phyloP scores from a whole-genome alignment of 2,797 vertebrate genomes.

The Rhynchonycteris naso region DNA sequence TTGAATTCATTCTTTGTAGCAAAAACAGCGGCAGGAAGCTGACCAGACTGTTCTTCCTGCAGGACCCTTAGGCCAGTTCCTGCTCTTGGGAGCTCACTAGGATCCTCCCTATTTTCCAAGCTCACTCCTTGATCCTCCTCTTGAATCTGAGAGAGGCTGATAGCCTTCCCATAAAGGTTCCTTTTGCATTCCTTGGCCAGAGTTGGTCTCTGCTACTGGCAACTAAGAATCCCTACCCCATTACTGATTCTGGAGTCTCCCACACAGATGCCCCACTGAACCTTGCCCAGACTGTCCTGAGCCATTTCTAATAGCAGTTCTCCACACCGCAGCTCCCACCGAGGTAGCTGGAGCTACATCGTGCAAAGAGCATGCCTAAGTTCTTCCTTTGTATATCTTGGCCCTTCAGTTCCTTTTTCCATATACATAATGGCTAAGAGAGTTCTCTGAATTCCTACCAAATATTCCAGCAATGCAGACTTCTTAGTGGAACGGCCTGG shows the following conservation, averaged over 20 bases:
- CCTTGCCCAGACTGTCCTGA: background rate
- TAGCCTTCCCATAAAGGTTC: background rate
- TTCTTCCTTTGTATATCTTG: background rate
- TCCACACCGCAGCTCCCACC: background rate
- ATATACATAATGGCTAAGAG: background rate
- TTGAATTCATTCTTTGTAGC: background rate
- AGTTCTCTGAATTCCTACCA: conserved; percentile 21
- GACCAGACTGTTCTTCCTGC: background rate
- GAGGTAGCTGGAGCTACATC: background rate
- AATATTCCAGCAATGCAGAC: background rate
- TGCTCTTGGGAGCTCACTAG: background rate
- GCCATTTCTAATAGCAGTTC: background rate
- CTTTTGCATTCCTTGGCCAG: background rate
- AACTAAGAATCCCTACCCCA: background rate
- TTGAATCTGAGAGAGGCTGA: background rate
- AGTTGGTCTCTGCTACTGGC: background rate
- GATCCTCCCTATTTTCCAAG: background rate
- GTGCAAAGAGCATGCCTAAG: background rate
- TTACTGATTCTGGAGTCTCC: background rate
- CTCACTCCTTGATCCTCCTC: background rate
- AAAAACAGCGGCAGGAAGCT: background rate
- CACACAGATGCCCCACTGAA: background rate
- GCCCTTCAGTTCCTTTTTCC: background rate
- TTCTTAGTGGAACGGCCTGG: background rate
- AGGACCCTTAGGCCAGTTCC: background rate